Percentiles rank a stretch among this genome's conserved stretches.
Conservation (phyloP, 2,888 invertebrate genomes). For the Melinaea marsaeus region DNA sequence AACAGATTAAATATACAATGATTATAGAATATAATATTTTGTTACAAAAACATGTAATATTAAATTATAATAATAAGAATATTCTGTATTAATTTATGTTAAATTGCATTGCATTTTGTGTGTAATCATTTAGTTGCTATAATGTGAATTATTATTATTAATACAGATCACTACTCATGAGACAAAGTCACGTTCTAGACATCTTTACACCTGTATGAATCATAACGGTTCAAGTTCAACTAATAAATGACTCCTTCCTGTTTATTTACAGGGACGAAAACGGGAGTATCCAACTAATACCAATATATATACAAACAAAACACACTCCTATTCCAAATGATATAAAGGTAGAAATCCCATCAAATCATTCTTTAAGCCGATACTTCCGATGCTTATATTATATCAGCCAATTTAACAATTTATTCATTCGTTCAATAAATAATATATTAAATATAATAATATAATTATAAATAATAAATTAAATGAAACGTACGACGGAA, state of each 20-base stretch:
- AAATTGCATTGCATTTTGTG: no score
- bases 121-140: no score
- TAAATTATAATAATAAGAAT: no score
- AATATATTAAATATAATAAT: background rate
- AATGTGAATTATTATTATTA: background rate
- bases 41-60: no score
- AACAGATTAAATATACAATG: no score
- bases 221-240: conserved; percentile 32
- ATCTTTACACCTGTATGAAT: conserved; percentile 31
- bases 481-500: background rate
- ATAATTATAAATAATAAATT: background rate
- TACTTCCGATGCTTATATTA: conserved; percentile 57
- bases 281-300: conserved; percentile 36
- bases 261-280: conserved; percentile 56
- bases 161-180: background rate
- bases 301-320: conserved; percentile 32
- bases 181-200: conserved; percentile 10
- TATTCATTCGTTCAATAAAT: conserved; percentile 43
- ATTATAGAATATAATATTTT: no score
- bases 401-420: conserved; percentile 44
- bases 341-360: conserved; percentile 36
- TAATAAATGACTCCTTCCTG: conserved; percentile 59
- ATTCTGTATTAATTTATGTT: no score
- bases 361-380: background rate
- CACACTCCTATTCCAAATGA: conserved; percentile 32